Evolutionary conservation across 2,888 invertebrate species (phyloP), one percentile per base, ranked within the genome.

Genomic region (Odontocolon sp.): DNA sequence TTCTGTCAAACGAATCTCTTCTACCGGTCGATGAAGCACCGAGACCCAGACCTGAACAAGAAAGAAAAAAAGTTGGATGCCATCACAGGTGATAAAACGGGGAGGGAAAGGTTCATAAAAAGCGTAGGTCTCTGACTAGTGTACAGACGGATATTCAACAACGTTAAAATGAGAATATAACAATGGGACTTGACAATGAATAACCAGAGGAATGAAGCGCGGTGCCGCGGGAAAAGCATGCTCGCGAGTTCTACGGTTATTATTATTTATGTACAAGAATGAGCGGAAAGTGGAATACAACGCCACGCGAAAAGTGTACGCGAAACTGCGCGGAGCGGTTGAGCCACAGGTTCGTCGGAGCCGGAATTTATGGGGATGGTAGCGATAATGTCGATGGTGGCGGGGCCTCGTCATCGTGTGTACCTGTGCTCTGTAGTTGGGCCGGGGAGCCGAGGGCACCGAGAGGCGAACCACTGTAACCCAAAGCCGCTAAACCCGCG

Each of bases 1-100:
- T 95, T 82, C 95, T 92, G 88, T 95, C 95, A 91, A 95, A 95
- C 23, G 96, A 96, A 90, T 96, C 96, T 79, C 96, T 92, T 83
- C 96, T 92, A 71, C 94, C 95, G 77, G 93, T 93, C 84, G 94
- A 92, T 70, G 94, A 93, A 81, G 91, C 91, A 80, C 91, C 91
- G 50, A 91, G 88, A 67, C 92, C 91, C 68, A 92, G 87, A 86
- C 91, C 91, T 91, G 86, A 76, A 77, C 78, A 86, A 77, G 86
- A 68, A 83, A 67, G 82, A 69, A 50, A 1, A 61, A 52, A 40
- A 47, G 23, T 45, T 26, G 11, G 31, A 40, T 33, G 1, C 73
- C 47, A n/a, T 69, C 18, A 56, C 31, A 8, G 14, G 47, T 11
- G 40, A 3, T 33, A 36, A 33, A 70, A 36, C 4, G 36, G 1